phyloP scores from a whole-genome alignment of 2,113 vertebrate species.

The Catharus fuscescens region DNA sequence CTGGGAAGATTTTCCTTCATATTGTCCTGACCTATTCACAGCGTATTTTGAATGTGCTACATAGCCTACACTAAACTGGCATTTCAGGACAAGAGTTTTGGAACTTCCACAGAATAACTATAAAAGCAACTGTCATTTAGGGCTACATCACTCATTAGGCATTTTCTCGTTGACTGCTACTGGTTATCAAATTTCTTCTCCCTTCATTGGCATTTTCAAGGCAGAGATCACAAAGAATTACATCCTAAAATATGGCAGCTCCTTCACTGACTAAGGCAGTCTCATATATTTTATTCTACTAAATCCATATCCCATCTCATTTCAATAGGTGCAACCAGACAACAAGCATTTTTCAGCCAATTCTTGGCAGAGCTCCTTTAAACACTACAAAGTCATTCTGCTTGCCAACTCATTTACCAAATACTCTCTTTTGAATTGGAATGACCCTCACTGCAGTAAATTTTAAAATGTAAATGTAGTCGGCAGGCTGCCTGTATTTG shows the following conservation, averaged over 20 bases:
- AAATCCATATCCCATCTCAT: background rate
- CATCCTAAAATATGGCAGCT: background rate
- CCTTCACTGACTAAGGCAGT: background rate
- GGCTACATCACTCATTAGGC: background rate
- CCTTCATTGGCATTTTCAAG: background rate
- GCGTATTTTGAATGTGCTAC: background rate
- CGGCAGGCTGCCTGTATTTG: background rate
- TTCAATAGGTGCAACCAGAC: background rate
- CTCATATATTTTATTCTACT: background rate
- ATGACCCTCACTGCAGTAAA: background rate
- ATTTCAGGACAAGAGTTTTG: background rate
- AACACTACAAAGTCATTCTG: background rate
- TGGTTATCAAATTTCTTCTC: background rate
- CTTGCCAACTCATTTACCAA: constrained; percentile 21
- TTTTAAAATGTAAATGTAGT: background rate
- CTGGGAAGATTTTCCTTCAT: background rate
- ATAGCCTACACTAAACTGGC: background rate
- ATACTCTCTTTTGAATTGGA: constrained; percentile 1
- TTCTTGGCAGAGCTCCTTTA: background rate
- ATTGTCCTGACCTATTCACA: background rate
- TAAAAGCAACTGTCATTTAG: background rate
- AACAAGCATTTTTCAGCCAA: background rate
- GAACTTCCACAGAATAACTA: background rate
- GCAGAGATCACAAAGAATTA: background rate
- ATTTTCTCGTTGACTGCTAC: background rate